A percentile compares a stretch with the other conserved stretches of the same genome.
Conservation (phyloP, 2,113 vertebrate species). For the Engystomops pustulosus region DNA sequence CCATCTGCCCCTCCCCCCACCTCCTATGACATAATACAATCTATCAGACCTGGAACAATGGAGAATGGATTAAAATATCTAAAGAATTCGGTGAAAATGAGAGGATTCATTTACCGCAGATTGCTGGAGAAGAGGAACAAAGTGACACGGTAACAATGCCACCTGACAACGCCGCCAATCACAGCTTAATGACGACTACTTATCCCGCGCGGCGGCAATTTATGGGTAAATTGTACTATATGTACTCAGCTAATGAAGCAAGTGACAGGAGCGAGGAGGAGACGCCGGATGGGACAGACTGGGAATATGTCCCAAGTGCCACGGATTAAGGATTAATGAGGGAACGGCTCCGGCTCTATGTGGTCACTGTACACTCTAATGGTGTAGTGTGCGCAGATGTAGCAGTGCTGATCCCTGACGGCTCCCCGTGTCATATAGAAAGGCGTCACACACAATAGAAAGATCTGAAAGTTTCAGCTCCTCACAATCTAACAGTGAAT, state of each 20-base stretch:
- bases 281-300: slow-evolving; percentile 6
- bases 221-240: slow-evolving; percentile 36
- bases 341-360: background rate
- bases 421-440: too few relatives aligned
- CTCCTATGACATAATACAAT: background rate
- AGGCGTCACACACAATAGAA: too few relatives aligned
- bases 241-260: slow-evolving; percentile 43
- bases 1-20: too few relatives aligned
- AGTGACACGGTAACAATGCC: slow-evolving; percentile 52
- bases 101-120: slow-evolving; percentile 35
- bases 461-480: too few relatives aligned
- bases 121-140: slow-evolving; percentile 36
- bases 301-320: background rate
- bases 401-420: too few relatives aligned
- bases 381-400: background rate
- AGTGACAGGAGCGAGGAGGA: slow-evolving; percentile 30
- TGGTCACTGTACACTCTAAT: background rate
- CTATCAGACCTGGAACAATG: background rate
- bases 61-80: slow-evolving; percentile 35
- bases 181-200: slow-evolving; percentile 40
- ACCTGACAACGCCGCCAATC: slow-evolving; percentile 42
- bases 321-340: background rate
- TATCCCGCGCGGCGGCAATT: slow-evolving; percentile 16
- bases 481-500: too few relatives aligned
- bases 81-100: background rate